A percentile compares a stretch with the other conserved stretches of the same genome.
Evolutionary conservation across 2,888 invertebrate genomes (phyloP).

Genomic region (Sycophila texana): DNA sequence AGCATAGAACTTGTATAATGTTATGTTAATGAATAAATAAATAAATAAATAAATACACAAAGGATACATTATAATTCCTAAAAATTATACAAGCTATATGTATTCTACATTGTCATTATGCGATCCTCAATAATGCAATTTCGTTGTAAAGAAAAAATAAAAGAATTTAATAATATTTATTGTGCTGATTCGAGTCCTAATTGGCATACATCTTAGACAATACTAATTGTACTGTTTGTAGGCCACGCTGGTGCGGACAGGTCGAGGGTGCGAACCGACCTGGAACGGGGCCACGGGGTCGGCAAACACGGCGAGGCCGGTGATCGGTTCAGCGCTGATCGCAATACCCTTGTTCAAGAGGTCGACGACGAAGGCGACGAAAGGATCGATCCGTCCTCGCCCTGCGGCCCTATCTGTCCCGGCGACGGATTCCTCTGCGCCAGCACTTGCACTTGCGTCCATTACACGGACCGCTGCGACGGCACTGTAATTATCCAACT

Average conservation of each 20-base stretch:
- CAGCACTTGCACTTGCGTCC: conserved; percentile 83
- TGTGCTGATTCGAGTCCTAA: no score
- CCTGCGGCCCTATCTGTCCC: conserved; percentile 74
- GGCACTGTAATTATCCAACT: conserved; percentile 64
- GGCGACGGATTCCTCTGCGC: conserved; percentile 78
- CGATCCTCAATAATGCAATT: no score
- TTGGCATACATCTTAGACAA: no score
- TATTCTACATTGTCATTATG: no score
- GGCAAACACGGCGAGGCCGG: conserved; percentile 61
- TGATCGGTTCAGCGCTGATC: conserved; percentile 59
- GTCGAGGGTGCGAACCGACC: conserved; percentile 60
- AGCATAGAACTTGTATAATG: no score
- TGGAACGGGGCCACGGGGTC: conserved; percentile 63
- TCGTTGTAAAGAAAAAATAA: no score
- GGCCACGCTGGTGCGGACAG: conserved; percentile 60
- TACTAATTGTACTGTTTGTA: not conserved
- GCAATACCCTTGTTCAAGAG: conserved; percentile 63
- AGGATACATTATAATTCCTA: no score
- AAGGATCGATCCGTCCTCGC: conserved; percentile 63
- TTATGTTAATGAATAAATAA: no score
- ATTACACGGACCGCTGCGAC: conserved; percentile 77
- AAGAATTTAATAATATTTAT: no score
- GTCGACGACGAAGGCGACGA: conserved; percentile 63
- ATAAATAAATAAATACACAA: no score
- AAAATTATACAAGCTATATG: no score